Evolutionary conservation across 2,797 vertebrate species (phyloP), one percentile per base, ranked within the genome.

Genomic region (Poecile montanus): DNA sequence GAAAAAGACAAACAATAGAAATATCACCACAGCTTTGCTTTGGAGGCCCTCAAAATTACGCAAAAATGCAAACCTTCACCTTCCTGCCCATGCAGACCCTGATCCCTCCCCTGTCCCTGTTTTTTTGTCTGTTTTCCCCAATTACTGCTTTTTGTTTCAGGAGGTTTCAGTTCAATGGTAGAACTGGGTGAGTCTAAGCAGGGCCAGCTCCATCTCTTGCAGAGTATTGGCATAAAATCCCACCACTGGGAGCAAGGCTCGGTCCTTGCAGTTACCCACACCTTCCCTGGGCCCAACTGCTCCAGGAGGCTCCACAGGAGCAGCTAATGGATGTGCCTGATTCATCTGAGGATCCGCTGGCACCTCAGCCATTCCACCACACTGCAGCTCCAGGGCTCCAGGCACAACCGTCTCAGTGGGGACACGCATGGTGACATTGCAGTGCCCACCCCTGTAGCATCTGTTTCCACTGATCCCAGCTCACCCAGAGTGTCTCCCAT

Each of bases 401-500:
- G n/a, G 10, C 44, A 42, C 11, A 5, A 3, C 68, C 19, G 15
- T 4, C n/a, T 26, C 4, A 3, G 53, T 2, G 0, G 6, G 19
- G 48, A 25, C 13, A 3, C 3, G 14, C 57, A 10, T 0, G 1
- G 80, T 58, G 84, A n/a, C n/a, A 7, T 0, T 14, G 50, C 47
- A 45, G 25, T 23, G 48, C 42, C 60, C 9, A 3, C 50, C 32
- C n/a, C 23, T 6, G 12, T 40, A 40, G 13, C 38, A 13, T 40
- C 38, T 40, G 38, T 40, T 74, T 38, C 61, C 60, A 25, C 11
- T 2, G 15, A 26, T 17, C n/a, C 65, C 13, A 10, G 67, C 96
- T 95, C 98, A 99, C 99, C 99, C 56, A 99, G 85, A 3, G 98
- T 98, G 92, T 99, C 99, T 67, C 99, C 99, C 98, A 99, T 98